Evolutionary conservation across 2,113 vertebrate species (phyloP).

Genomic region (Oryzias curvinotus): DNA sequence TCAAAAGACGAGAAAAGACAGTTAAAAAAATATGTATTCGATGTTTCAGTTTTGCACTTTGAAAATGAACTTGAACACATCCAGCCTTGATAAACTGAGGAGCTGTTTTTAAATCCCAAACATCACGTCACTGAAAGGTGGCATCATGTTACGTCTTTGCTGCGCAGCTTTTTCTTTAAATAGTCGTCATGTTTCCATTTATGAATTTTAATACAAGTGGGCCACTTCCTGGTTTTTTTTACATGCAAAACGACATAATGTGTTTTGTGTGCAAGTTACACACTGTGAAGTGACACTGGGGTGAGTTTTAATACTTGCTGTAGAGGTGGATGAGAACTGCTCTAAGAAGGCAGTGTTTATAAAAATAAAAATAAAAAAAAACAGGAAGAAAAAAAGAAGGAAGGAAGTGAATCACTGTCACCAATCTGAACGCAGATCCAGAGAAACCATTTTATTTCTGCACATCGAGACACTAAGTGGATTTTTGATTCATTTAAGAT

Average conservation of each 20-base stretch:
- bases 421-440: slow-evolving; percentile 21
- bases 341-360: slow-evolving; percentile 9
- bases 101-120: too few species aligned
- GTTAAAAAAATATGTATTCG: too few species aligned
- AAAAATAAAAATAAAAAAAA: background rate
- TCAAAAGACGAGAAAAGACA: too few species aligned
- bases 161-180: too few species aligned
- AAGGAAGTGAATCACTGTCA: slow-evolving; percentile 66
- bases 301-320: slow-evolving; percentile 12
- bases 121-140: too few species aligned
- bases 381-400: slow-evolving; percentile 6
- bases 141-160: too few species aligned
- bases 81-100: too few species aligned
- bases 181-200: too few species aligned
- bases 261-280: background rate
- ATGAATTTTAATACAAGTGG: too few species aligned
- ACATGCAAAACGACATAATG: background rate
- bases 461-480: slow-evolving; percentile 33
- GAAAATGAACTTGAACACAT: too few species aligned
- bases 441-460: slow-evolving; percentile 29
- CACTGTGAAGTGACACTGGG: background rate
- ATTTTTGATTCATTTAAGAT: slow-evolving; percentile 39
- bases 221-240: too few species aligned
- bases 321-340: slow-evolving; percentile 38
- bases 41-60: too few species aligned